Evolutionary conservation across 1,140 invertebrate species (phyloP).

Genomic region (Lamellibrachia luymesi): DNA sequence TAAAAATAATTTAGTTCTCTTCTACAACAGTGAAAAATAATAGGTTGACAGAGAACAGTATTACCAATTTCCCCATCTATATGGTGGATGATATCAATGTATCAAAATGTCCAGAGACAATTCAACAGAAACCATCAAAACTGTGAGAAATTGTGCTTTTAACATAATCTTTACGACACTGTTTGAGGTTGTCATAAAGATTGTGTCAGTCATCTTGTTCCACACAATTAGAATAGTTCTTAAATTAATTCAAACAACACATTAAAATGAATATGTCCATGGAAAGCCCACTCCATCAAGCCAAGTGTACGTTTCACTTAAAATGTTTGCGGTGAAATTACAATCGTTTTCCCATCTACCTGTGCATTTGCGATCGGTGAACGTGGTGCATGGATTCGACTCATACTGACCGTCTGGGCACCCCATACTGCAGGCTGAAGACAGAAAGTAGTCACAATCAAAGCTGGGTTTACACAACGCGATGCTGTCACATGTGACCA

Average conservation of each 20-base stretch:
- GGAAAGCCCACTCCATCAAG: neutral
- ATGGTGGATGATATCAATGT: no score
- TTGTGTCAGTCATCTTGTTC: neutral
- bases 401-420: conserved; percentile 17
- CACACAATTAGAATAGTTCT: neutral
- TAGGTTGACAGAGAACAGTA: no score
- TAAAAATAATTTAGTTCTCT: neutral
- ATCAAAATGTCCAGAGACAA: no score
- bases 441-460: neutral
- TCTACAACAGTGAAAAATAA: neutral
- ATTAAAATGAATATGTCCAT: neutral
- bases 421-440: conserved; percentile 22
- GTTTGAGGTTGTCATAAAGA: neutral
- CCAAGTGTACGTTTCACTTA: no score
- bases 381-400: conserved; percentile 13
- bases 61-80: no score
- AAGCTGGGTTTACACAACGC: neutral
- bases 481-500: neutral
- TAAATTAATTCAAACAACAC: neutral
- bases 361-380: conserved; percentile 21
- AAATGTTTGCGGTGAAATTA: no score
- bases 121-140: no score
- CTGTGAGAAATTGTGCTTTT: no score
- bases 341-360: neutral
- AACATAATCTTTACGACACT: no score